A percentile compares a stretch with the other conserved stretches of the same genome.
phyloP scores from a whole-genome alignment of 23 tunicate species.

The Corella eumyota region DNA sequence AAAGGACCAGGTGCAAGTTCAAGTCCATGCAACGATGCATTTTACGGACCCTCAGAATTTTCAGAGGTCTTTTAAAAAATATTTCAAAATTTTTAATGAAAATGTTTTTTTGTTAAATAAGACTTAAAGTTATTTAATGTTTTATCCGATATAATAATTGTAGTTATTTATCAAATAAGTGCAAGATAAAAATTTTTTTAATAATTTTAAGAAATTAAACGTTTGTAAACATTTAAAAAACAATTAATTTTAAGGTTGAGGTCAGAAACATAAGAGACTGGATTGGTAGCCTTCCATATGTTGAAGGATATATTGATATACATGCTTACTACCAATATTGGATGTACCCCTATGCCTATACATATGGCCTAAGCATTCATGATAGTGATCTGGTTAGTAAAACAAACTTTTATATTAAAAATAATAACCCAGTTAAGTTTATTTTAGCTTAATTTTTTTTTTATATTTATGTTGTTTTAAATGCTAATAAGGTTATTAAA shows the following conservation, averaged over 20 bases:
- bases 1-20: slow-evolving; percentile 63
- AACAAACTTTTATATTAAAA: neutral
- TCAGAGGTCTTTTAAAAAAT: no score
- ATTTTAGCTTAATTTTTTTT: neutral
- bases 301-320: slow-evolving; percentile 57
- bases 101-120: no score
- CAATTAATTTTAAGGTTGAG: slow-evolving; percentile 52
- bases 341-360: slow-evolving; percentile 80
- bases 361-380: slow-evolving; percentile 7
- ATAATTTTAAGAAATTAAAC: no score
- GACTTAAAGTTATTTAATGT: no score
- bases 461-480: slow-evolving; percentile 7
- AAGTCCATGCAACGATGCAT: slow-evolving; percentile 43
- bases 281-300: slow-evolving; percentile 23
- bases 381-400: slow-evolving; percentile 30
- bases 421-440: neutral
- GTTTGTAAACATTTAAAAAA: no score
- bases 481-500: no score
- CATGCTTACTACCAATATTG: slow-evolving; percentile 76
- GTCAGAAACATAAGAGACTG: slow-evolving; percentile 8
- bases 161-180: no score
- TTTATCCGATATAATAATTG: no score
- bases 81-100: no score
- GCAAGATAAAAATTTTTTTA: no score
- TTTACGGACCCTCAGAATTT: slow-evolving; percentile 51